Percentiles rank a stretch among this genome's conserved stretches.
phyloP scores from a whole-genome alignment of 2,888 invertebrate species.

The Pristionchus japonicus region DNA sequence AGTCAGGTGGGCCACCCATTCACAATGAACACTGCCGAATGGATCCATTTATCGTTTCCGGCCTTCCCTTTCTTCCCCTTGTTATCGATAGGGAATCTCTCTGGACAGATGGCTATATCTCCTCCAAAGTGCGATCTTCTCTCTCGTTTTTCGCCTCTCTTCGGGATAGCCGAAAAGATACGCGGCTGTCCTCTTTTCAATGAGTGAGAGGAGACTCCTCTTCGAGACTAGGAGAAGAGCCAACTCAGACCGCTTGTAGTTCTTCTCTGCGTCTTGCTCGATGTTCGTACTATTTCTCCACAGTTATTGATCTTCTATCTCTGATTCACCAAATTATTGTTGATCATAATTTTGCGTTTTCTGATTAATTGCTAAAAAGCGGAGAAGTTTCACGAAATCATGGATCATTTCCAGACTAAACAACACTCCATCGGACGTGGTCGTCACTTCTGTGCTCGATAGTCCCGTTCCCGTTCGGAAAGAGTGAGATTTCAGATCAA shows the following conservation, averaged over 20 bases:
- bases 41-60: neutral
- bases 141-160: conserved; percentile 25
- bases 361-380: too few relatives aligned
- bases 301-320: neutral
- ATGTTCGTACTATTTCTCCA: neutral
- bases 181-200: conserved; percentile 37
- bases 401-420: neutral
- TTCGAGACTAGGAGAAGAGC: neutral
- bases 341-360: too few relatives aligned
- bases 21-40: neutral
- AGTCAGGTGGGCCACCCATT: neutral
- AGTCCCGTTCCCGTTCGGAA: conserved; percentile 22
- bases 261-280: neutral
- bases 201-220: too few relatives aligned
- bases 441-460: conserved; percentile 32
- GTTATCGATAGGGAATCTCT: conserved; percentile 15
- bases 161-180: neutral
- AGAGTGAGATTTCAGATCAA: neutral
- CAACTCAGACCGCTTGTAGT: neutral
- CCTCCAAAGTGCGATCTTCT: conserved; percentile 21
- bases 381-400: neutral
- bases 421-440: neutral
- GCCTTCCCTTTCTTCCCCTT: neutral
- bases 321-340: neutral
- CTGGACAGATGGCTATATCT: conserved; percentile 10